Base-by-base conservation (phyloP, 2,113 vertebrate genomes). In the Nycticebus coucang region DNA sequence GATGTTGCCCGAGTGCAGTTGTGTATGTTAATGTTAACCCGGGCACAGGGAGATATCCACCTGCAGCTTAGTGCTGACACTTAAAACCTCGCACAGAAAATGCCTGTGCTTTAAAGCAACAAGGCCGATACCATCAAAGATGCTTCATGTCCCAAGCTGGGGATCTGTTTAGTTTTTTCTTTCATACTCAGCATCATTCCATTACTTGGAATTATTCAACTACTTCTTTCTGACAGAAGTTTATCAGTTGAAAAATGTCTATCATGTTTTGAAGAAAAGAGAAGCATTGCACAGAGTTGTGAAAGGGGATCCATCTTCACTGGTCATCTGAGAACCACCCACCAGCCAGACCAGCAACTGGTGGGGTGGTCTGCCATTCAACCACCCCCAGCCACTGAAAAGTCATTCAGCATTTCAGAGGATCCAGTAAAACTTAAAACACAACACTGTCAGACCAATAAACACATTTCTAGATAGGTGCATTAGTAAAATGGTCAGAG, bases 241-340 rank as follows among this genome's bases (percentile, higher is more conserved):
- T 22, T 78, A 41, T 35, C 14, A 2, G 0, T 19, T 10, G 30
- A 14, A n/a, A 72, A 57, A 22, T 35, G n/a, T 24, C 0, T 66
- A 19, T 57, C 8, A 33, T 87, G 57, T 53, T 90, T 55, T 91
- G 53, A 77, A 87, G 53, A 57, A 21, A 68, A 87, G 17, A 5
- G 8, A 71, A 86, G 37, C 41, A 11, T 26, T 5, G 5, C 10
- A 15, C 41, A 10, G 30, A 69, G 19, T 41, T 71, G 8, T 69
- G 22, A 4, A 0, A 21, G 37, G 3, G 53, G 35, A 64, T 26
- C 60, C 24, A 4, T 35, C 59, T 14, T 30, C 24, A 22, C 2
- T 0, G 30, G 26, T 30, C 33, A 12, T 0, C 0, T 17, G 37
- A 13, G 2, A 2, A 1, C 37, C 53, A 1, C 9, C 26, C 28